Base-by-base conservation (phyloP, 1,140 invertebrate species). In the Pteromalus puparum region DNA sequence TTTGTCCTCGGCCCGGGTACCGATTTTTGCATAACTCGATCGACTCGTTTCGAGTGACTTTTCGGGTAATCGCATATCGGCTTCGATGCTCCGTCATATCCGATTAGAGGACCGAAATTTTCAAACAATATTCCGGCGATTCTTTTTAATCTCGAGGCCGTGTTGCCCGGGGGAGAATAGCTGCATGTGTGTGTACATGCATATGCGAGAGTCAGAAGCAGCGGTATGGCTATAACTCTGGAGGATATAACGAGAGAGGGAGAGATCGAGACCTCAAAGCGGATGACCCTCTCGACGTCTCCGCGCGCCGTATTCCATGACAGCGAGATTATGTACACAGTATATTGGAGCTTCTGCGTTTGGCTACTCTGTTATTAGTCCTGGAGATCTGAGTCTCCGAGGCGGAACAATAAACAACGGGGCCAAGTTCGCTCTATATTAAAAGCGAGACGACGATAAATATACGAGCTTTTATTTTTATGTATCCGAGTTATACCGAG, bases 11-110 rank as follows among this genome's bases (percentile, higher is more conserved):
- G 2, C n/a, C 24, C 28, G 26, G 9, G 5, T 3, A 61, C 53
- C 18, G 53, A 61, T n/a, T 61, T 61, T n/a, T 15, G 18, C 15
- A 48, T n/a, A 70, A 70, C 28, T 74, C 72, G 72, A 74, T 74
- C 30, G 21, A 42, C 28, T 21, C 15, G 18, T 61, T n/a, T 61
- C 4, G 2, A 61, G n/a, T 61, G 53, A 6, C 18, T 61, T 61
- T 61, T n/a, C 15, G 13, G 3, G 21, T 18, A 61, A 6, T 61
- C 5, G 0, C 38, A 2, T 5, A 21, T 61, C 53, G 53, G 15
- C 3, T 21, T 61, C 2, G 0, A 61, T 61, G 3, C 4, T n/a
- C 46, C 46, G 38, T 42, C 46, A 0, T 48, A 48, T 48, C 46
- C 15, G 15, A 48, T 48, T 48, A 48, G 10, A 13, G 13, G 3